Conservation (phyloP, 2,113 vertebrate genomes). For the Saguinus midas region DNA sequence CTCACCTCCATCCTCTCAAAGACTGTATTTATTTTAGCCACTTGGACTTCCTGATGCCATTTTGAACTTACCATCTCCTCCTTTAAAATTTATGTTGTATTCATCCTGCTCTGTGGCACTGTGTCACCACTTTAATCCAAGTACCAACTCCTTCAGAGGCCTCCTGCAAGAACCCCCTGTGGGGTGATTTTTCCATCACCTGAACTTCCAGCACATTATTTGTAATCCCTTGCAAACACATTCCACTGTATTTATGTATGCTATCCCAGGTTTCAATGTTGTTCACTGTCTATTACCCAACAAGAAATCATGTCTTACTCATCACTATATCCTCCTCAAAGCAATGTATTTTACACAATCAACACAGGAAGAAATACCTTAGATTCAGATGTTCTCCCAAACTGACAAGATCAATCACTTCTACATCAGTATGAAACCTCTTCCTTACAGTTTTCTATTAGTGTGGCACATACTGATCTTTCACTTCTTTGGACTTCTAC, state of each 20-base stretch:
- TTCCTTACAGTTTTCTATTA: background rate
- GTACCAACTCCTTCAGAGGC: background rate
- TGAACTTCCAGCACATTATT: background rate
- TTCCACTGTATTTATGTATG: background rate
- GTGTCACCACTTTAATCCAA: background rate
- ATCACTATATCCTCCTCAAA: background rate
- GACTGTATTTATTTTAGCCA: background rate
- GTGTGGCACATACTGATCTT: background rate
- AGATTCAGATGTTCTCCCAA: background rate
- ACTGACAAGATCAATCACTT: background rate
- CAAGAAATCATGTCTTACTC: background rate
- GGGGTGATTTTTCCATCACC: background rate
- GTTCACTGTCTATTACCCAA: background rate
- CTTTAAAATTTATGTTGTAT: background rate
- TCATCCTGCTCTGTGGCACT: background rate
- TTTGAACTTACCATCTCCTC: background rate
- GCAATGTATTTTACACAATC: background rate
- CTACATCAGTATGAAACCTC: background rate
- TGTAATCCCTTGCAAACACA: background rate
- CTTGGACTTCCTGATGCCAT: background rate
- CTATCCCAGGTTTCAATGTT: background rate
- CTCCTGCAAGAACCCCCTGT: background rate
- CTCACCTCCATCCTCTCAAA: background rate
- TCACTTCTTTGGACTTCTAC: background rate
- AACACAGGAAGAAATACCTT: background rate